Percentiles rank a stretch among this genome's conserved stretches.
Evolutionary conservation across 2,797 vertebrate genomes (phyloP).

Genomic region (Danio kyathit): DNA sequence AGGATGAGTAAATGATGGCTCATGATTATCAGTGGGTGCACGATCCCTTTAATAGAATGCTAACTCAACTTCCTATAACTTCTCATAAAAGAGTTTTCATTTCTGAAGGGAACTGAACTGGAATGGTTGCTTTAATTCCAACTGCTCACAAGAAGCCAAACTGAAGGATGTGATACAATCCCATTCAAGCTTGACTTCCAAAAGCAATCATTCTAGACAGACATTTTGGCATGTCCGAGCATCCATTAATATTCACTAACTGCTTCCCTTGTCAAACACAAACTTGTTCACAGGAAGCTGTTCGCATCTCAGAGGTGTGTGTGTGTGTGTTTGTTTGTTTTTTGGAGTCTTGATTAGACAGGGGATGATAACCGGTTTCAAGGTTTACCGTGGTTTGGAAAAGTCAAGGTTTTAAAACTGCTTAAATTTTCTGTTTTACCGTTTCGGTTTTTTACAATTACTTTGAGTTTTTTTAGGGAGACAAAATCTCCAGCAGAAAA

Average conservation of each 20-base stretch:
- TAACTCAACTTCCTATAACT: no score
- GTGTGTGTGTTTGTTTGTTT: no score
- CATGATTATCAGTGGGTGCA: no score
- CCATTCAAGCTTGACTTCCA: conserved; percentile 26
- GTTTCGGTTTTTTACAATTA: no score
- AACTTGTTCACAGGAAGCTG: conserved; percentile 31
- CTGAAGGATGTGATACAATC: background rate
- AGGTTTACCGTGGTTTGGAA: no score
- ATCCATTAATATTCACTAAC: conserved; percentile 10
- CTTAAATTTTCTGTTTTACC: no score
- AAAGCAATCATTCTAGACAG: conserved; percentile 23
- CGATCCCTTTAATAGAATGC: no score
- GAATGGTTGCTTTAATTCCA: background rate
- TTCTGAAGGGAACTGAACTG: background rate
- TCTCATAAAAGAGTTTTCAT: background rate
- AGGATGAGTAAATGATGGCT: no score
- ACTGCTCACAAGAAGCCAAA: background rate
- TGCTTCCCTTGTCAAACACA: conserved; percentile 29
- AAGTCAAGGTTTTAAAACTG: no score
- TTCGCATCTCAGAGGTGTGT: conserved; percentile 42
- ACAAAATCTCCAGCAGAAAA: no score
- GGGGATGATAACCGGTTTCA: no score
- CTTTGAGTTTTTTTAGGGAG: no score
- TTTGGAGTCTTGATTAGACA: background rate
- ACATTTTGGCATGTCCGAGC: conserved; percentile 30